These are phyloP conservation scores for Laothoe populi DNA, from an alignment of 2,888 invertebrate species.

Conservation along the genomic window DNA sequence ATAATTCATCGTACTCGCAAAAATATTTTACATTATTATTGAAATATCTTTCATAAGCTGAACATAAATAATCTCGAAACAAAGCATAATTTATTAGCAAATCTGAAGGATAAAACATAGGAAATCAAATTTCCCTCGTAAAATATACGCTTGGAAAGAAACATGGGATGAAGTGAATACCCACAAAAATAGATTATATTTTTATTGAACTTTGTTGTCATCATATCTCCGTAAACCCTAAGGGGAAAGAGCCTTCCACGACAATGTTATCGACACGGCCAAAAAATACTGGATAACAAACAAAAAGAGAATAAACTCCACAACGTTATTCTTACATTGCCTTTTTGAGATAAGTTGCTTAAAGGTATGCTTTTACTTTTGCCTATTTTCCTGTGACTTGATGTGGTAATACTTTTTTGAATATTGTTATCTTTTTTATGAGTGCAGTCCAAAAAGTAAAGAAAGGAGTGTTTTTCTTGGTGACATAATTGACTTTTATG, in stretches of 20 bases:
- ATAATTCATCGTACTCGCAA: background rate
- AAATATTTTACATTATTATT: background rate
- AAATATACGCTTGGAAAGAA: conserved; percentile 23
- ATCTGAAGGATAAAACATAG: conserved; percentile 16
- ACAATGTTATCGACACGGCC: conserved; percentile 61
- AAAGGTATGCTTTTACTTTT: conserved; percentile 13
- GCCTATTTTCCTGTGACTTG: background rate
- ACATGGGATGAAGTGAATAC: conserved; percentile 35
- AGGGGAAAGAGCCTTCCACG: conserved; percentile 58
- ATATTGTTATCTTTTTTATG: conserved; percentile 9
- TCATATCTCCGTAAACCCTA: conserved; percentile 59
- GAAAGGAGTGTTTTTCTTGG: background rate
- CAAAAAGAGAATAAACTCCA: conserved; percentile 46
- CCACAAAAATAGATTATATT: conserved; percentile 59
- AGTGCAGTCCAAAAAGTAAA: background rate
- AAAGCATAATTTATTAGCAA: conserved; percentile 19
- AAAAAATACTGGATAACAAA: conserved; percentile 61
- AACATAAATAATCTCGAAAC: conserved; percentile 8
- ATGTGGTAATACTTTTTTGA: background rate
- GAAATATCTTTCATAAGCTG: background rate
- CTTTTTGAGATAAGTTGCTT: conserved; percentile 27
- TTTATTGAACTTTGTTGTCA: conserved; percentile 64
- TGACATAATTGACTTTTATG: no score
- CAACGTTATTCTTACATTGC: conserved; percentile 25
- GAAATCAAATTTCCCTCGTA: conserved; percentile 14